phyloP scores from a whole-genome alignment of 2,888 invertebrate genomes.

The Limnephilus rhombicus region DNA sequence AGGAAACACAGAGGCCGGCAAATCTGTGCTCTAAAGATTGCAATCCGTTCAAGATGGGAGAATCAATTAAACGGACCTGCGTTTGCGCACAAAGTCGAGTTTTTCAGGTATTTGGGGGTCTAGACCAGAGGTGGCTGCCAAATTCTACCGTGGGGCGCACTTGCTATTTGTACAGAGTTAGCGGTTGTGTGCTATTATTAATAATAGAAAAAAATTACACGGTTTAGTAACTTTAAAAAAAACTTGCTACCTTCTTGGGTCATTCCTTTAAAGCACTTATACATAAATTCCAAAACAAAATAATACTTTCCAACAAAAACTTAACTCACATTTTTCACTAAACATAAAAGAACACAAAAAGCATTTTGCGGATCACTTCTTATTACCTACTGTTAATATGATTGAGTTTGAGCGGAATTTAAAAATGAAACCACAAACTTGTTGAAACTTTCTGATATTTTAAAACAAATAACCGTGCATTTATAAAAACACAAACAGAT shows the following conservation, averaged over 20 bases:
- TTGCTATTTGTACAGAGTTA: too few species aligned
- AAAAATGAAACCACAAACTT: neutral
- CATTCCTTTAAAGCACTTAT: slow-evolving; percentile 19
- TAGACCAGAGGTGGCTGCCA: too few species aligned
- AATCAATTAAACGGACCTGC: too few species aligned
- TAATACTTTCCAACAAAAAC: neutral
- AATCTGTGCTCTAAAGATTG: too few species aligned
- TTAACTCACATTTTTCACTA: slow-evolving; percentile 6
- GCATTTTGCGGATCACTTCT: neutral
- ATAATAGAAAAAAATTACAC: neutral
- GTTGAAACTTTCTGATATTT: neutral
- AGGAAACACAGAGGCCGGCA: too few species aligned
- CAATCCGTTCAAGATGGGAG: too few species aligned
- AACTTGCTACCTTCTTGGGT: neutral
- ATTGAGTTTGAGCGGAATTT: neutral
- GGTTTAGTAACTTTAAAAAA: neutral
- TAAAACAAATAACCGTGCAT: neutral
- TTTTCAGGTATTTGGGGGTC: too few species aligned
- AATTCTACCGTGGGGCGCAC: too few species aligned
- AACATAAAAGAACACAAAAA: neutral
- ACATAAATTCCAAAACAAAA: neutral
- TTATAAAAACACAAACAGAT: neutral
- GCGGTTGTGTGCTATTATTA: neutral
- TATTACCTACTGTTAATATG: too few species aligned
- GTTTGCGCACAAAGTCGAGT: too few species aligned